Evolutionary conservation across 2,113 vertebrate species (phyloP), one percentile per base, ranked within the genome.

Genomic region (Pelecanoides urinatrix): DNA sequence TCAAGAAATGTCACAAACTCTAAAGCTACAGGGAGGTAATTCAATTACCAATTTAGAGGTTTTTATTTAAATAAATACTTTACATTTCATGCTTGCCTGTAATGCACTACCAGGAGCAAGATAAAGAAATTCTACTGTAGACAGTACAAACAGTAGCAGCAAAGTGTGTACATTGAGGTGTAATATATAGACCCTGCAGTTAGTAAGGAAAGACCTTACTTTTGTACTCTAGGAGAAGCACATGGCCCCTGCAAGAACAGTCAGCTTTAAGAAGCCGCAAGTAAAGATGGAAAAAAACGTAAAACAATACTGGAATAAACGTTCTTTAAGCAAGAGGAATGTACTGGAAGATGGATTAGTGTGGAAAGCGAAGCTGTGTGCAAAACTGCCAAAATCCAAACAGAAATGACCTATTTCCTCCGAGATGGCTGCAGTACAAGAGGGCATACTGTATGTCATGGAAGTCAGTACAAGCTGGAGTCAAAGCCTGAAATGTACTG

Each of bases 1-100:
- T 98, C 98, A 98, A 98, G 98, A 98, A 98, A 98, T 98, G 98
- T 98, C 98, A 99, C 98, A 98, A 98, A 99, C 98, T 98, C 98
- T 98, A 99, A 98, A 98, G 98, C 99, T 99, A 98, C 98, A 98
- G 98, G 98, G 98, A 99, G 98, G 97, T 98, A 98, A 99, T 98
- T 98, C 97, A 96, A 98, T 98, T 97, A 98, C 98, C 98, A 98
- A 98, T 98, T 98, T 96, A 97, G 96, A 98, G 98, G 98, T 97
- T 98, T 98, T 98, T 99, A 98, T 98, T 98, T 99, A 99, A 99
- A 99, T 99, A 99, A 99, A 99, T 99, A 99, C 98, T 98, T 98
- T 99, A 99, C 98, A 98, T 98, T 98, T 99, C 99, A 99, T 99
- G 99, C 99, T 99, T 98, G 98, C 99, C 99, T 98, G 99, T 98